Evolutionary conservation across 2,113 vertebrate species (phyloP), one percentile per base, ranked within the genome.

Genomic region (Tachysurus vachellii): DNA sequence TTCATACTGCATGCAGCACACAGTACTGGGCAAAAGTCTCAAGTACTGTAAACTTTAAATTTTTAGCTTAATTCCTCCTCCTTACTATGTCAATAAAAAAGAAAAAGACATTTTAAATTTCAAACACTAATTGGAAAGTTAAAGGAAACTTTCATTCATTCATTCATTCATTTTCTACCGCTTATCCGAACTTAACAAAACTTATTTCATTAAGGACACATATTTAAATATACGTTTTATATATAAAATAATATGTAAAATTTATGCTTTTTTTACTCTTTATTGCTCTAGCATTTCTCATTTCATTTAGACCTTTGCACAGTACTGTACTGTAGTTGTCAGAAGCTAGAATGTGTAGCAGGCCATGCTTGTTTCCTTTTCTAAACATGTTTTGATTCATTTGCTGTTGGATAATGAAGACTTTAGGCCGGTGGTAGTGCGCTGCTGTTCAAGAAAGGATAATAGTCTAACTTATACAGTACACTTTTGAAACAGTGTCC

Each of bases 401-500:
- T 21, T 64, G 11, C 12, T 64, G n/a, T 44, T 79, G 56, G 59
- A n/a, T 64, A 85, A 64, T 31, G n/a, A 47, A 14, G 59, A 12
- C 50, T 44, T 36, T 70, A 80, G 61, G 47, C 76, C 76, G 57
- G 62, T 68, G 62, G 62, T 86, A 70, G 62, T 70, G 80, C 31
- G 80, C 44, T 21, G n/a, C 68, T 70, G 10, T 53, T 12, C 17
- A 36, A 73, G 26, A 54, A 28, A 57, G 31, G 36, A 57, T n/a
- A 70, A 57, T 90, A 59, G 82, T 54, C 54, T 93, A 90, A 93
- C 81, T 89, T 75, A 75, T 91, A 85, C 88, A 90, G 89, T 93
- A 50, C 62, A 91, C 62, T 85, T 93, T 92, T 91, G 91, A 91
- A 95, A 91, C 96, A 99, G 98, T 95, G 90, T 96, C 95, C 89